phyloP scores from a whole-genome alignment of 2,113 vertebrate species.

The Sterrhoptilus dennistouni region DNA sequence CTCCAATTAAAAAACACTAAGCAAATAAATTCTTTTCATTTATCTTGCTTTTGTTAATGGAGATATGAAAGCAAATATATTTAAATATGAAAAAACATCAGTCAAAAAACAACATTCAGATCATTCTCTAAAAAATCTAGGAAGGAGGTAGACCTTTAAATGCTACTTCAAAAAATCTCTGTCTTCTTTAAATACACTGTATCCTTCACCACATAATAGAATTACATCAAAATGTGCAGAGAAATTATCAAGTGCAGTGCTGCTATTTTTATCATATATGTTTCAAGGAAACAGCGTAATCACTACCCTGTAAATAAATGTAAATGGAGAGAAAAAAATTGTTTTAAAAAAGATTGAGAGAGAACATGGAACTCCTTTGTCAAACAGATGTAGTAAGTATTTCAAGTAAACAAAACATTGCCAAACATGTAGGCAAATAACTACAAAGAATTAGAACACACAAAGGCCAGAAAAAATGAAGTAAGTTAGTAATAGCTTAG shows the following conservation, averaged over 20 bases:
- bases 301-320: not conserved
- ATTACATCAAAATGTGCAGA: not conserved
- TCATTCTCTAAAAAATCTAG: not conserved
- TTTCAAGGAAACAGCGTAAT: not conserved
- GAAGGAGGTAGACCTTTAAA: not conserved
- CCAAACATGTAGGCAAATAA: not conserved
- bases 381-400: not conserved
- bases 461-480: not conserved
- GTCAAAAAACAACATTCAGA: not conserved
- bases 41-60: not conserved
- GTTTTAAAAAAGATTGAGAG: not conserved
- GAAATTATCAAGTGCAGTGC: not conserved
- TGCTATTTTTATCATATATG: not conserved
- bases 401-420: not conserved
- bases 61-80: not conserved
- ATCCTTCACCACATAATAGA: not conserved
- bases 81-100: not conserved
- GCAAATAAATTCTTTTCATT: not conserved
- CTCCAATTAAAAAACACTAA: not conserved
- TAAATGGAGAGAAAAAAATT: not conserved
- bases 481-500: not conserved
- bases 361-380: not conserved
- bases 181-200: not conserved
- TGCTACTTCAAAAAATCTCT: not conserved
- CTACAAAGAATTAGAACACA: not conserved